These are phyloP conservation scores for Aphaenogaster ashmeadi DNA, from an alignment of 1,140 invertebrate genomes.

Conservation along the genomic window DNA sequence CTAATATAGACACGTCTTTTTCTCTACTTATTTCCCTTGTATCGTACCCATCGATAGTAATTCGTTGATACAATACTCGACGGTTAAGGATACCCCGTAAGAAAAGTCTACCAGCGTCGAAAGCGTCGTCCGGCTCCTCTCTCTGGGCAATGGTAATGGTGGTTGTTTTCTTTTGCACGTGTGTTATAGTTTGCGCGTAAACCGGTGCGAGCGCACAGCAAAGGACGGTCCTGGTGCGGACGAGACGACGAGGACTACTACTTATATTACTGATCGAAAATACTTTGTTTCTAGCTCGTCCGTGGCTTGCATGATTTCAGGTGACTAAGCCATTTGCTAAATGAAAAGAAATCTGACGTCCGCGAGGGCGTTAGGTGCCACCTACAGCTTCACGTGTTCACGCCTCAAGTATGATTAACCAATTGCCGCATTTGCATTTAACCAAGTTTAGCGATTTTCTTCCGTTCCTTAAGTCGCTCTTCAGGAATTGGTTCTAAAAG, in stretches of 20 bases:
- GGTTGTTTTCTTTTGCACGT: conserved; percentile 82
- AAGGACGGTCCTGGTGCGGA: conserved; percentile 78
- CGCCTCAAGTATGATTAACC: conserved; percentile 70
- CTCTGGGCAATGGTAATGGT: conserved; percentile 78
- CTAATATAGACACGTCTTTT: conserved; percentile 23
- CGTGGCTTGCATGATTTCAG: conserved; percentile 83
- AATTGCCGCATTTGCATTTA: conserved; percentile 61
- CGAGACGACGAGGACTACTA: conserved; percentile 83
- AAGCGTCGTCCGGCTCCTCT: conserved; percentile 17
- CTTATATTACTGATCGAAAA: conserved; percentile 85
- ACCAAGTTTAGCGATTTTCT: conserved; percentile 36
- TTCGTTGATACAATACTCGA: background rate
- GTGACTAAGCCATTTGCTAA: conserved; percentile 81
- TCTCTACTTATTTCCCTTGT: conserved; percentile 16
- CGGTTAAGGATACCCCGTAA: conserved; percentile 38
- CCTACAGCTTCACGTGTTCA: conserved; percentile 74
- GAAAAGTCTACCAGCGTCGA: conserved; percentile 51
- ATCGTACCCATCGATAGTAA: conserved; percentile 31
- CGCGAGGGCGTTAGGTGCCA: conserved; percentile 70
- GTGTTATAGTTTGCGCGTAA: conserved; percentile 85
- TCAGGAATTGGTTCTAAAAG: conserved; percentile 41
- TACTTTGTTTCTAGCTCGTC: conserved; percentile 83
- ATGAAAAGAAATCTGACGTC: conserved; percentile 64
- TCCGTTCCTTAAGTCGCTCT: conserved; percentile 39
- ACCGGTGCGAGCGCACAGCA: conserved; percentile 78